A percentile compares a stretch with the other conserved stretches of the same genome.
Evolutionary conservation across 2,113 vertebrate genomes (phyloP).

Genomic region (Formicarius rufipectus): DNA sequence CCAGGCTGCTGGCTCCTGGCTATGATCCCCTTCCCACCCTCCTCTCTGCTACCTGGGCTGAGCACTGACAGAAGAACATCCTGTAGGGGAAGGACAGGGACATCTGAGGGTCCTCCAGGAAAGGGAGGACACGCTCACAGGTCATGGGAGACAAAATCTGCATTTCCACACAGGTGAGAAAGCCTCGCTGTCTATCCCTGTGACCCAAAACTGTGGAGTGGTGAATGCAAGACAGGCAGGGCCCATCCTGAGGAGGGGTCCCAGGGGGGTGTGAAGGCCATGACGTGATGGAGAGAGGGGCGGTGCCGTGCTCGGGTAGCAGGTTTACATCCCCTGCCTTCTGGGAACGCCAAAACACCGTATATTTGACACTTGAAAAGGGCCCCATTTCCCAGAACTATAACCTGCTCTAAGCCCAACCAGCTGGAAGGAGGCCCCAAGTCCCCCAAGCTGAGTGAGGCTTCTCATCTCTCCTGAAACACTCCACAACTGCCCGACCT

Average conservation of each 20-base stretch:
- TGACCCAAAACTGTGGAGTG: not conserved
- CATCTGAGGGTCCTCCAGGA: not conserved
- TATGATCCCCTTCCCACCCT: not conserved
- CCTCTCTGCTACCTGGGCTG: not conserved
- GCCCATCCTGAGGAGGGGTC: not conserved
- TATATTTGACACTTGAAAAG: not conserved
- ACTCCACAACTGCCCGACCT: not conserved
- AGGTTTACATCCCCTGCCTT: not conserved
- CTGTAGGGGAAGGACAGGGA: not conserved
- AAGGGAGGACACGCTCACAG: not conserved
- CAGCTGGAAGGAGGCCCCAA: conserved; percentile 32
- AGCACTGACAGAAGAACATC: not conserved
- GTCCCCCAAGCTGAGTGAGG: not conserved
- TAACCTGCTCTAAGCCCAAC: conserved; percentile 3
- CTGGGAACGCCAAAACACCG: not conserved
- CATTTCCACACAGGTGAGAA: not conserved
- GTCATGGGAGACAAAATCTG: not conserved
- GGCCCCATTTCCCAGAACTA: conserved; percentile 31
- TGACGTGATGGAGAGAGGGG: not conserved
- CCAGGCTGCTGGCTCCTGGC: fast-evolving
- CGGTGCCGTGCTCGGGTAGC: not conserved
- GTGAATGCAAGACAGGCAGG: not conserved
- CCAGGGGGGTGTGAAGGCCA: not conserved
- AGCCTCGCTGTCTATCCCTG: not conserved
- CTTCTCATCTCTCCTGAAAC: not conserved